phyloP scores from a whole-genome alignment of 92 coral and sea anemone species.

The Epizoanthus illoricatus region DNA sequence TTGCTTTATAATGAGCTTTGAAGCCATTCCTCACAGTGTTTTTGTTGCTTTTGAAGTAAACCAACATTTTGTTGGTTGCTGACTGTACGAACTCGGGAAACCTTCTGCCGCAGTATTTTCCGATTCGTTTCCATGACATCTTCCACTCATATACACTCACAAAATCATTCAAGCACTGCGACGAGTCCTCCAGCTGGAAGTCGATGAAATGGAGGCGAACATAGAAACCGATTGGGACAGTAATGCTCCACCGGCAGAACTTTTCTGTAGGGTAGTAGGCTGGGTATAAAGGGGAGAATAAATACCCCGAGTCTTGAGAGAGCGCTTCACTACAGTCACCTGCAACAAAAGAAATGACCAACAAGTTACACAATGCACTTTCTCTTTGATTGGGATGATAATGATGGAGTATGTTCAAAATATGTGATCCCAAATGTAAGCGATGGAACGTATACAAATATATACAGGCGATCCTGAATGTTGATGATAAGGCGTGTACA shows the following conservation, averaged over 20 bases:
- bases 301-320: slow-evolving; percentile 16
- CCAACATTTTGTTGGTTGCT: slow-evolving; percentile 44
- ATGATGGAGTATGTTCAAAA: too few species aligned
- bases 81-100: slow-evolving; percentile 64
- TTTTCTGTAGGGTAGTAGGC: slow-evolving; percentile 41
- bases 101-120: slow-evolving; percentile 66
- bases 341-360: too few species aligned
- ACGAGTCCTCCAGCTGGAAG: slow-evolving; percentile 65
- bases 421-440: too few species aligned
- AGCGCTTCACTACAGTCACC: too few species aligned
- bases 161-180: slow-evolving; percentile 56
- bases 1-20: slow-evolving; percentile 47
- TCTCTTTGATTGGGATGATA: too few species aligned
- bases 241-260: slow-evolving; percentile 56
- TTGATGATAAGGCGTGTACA: too few species aligned
- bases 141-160: slow-evolving; percentile 42
- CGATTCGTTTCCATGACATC: slow-evolving; percentile 9
- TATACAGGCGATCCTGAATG: too few species aligned
- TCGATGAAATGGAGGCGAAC: slow-evolving; percentile 52
- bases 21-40: slow-evolving; percentile 46
- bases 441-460: too few species aligned
- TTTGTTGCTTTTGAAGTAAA: slow-evolving; percentile 51
- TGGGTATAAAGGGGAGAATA: slow-evolving; percentile 53
- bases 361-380: too few species aligned
- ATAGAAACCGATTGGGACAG: slow-evolving; percentile 13